Conservation (phyloP, 2,888 invertebrate genomes). For the Boloria selene region DNA sequence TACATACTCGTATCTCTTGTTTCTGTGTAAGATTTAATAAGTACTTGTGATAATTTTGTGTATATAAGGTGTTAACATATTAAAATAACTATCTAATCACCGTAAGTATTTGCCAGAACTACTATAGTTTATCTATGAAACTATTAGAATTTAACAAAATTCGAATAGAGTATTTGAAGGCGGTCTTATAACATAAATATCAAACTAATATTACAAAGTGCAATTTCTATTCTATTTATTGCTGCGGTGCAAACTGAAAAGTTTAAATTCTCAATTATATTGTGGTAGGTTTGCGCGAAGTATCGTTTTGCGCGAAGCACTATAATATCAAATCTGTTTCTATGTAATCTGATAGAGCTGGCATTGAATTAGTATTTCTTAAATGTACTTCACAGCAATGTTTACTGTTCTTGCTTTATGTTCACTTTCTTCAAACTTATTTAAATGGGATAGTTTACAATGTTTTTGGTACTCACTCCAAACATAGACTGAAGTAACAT, state of each 20-base stretch:
- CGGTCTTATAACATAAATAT: background rate
- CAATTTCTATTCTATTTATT: no score
- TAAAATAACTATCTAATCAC: background rate
- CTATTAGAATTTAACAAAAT: no score
- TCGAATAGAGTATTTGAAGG: no score
- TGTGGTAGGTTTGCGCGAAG: slow-evolving; percentile 32
- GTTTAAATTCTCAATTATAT: slow-evolving; percentile 15
- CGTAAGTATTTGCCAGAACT: background rate
- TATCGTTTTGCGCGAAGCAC: slow-evolving; percentile 2
- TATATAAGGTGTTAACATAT: no score
- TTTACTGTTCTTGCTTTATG: no score
- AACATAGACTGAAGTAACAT: no score
- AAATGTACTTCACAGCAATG: no score
- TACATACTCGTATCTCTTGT: background rate
- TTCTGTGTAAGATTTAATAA: background rate
- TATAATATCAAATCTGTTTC: slow-evolving; percentile 5
- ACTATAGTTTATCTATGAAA: background rate
- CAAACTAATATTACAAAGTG: background rate
- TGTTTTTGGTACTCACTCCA: no score
- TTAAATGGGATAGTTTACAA: no score
- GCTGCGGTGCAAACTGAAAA: no score
- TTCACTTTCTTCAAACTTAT: no score
- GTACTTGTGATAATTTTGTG: background rate
- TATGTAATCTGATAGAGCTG: background rate
- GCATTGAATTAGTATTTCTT: background rate